Conservation (phyloP, 2,113 vertebrate genomes). For the Panthera tigris region DNA sequence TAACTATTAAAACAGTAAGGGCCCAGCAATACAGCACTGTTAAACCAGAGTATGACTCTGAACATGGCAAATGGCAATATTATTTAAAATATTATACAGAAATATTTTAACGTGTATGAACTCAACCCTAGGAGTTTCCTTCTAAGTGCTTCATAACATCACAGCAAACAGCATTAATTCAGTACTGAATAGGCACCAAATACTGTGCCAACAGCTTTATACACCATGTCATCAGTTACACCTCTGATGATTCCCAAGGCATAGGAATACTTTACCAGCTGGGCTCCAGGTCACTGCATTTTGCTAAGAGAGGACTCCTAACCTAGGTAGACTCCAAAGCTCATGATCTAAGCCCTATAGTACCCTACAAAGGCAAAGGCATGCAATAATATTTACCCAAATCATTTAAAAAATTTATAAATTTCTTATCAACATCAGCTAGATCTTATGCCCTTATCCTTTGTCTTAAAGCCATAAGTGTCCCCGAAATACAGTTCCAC, state of each 20-base stretch:
- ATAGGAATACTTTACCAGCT: neutral
- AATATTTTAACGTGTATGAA: neutral
- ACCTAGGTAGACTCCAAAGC: neutral
- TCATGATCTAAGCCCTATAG: neutral
- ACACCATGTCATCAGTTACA: neutral
- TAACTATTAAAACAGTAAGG: neutral
- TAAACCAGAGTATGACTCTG: neutral
- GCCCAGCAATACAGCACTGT: neutral
- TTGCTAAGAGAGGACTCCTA: neutral
- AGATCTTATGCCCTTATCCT: neutral
- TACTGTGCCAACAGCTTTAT: neutral
- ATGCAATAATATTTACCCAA: neutral
- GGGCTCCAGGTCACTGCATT: neutral
- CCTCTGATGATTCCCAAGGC: neutral
- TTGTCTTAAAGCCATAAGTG: neutral
- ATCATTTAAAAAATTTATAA: neutral
- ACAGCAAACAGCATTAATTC: neutral
- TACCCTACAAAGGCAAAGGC: neutral
- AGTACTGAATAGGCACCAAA: neutral
- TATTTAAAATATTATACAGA: neutral
- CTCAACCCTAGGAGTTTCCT: neutral
- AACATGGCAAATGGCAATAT: neutral
- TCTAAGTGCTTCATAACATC: neutral
- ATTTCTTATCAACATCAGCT: neutral
- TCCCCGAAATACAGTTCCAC: neutral